A percentile compares a stretch with the other conserved stretches of the same genome.
These are phyloP conservation scores for Zophobas atratus DNA, from an alignment of 1,140 invertebrate species.

Conservation along the genomic window DNA sequence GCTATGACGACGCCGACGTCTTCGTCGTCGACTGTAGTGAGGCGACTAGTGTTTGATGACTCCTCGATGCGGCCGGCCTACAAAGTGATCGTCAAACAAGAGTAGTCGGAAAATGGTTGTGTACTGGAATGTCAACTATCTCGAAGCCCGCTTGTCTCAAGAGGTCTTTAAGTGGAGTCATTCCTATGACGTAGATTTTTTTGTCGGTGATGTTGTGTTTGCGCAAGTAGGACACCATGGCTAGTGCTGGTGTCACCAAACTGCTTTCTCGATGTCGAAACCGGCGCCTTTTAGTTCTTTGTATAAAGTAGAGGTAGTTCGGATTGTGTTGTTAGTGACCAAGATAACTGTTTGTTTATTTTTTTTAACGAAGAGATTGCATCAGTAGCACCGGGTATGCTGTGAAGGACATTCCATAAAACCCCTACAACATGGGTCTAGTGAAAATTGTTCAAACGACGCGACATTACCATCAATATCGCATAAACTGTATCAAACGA, in stretches of 20 bases:
- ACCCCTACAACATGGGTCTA: conserved; percentile 50
- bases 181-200: conserved; percentile 58
- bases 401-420: conserved; percentile 50
- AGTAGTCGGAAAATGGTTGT: neutral
- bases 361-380: conserved; percentile 56
- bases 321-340: conserved; percentile 61
- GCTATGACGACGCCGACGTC: conserved; percentile 61
- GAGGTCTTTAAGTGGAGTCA: conserved; percentile 51
- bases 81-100: conserved; percentile 3
- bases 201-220: conserved; percentile 54
- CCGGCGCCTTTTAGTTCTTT: neutral
- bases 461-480: conserved; percentile 11
- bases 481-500: conserved; percentile 21
- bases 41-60: neutral
- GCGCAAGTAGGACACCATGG: conserved; percentile 58
- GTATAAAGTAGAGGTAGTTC: neutral
- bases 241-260: conserved; percentile 52
- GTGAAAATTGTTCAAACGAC: neutral
- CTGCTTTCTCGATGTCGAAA: conserved; percentile 39
- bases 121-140: conserved; percentile 33
- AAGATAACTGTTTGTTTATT: conserved; percentile 61
- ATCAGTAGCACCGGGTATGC: conserved; percentile 58
- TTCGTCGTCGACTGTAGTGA: conserved; percentile 37
- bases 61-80: neutral
- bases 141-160: conserved; percentile 57